phyloP scores from a whole-genome alignment of 2,113 vertebrate species.

The Anseranas semipalmata region DNA sequence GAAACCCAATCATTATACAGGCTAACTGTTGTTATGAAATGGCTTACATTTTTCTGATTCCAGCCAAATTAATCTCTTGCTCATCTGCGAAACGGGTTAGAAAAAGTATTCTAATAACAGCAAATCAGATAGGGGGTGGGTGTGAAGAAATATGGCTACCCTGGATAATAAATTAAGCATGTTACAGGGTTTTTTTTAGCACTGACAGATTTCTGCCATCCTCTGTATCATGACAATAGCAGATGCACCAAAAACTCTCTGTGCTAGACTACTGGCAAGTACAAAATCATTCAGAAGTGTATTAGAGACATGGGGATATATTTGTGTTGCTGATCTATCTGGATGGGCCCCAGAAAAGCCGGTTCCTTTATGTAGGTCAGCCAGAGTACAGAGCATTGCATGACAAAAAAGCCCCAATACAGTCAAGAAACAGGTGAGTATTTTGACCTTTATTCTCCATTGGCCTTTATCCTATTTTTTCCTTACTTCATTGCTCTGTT shows the following conservation, averaged over 20 bases:
- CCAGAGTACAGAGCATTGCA: background rate
- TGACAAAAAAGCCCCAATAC: background rate
- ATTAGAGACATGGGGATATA: background rate
- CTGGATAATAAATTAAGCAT: background rate
- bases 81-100: background rate
- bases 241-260: background rate
- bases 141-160: background rate
- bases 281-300: background rate
- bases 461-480: background rate
- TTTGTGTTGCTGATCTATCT: background rate
- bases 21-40: background rate
- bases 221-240: background rate
- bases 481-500: background rate
- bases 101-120: background rate
- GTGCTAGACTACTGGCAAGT: background rate
- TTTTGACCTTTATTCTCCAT: conserved; percentile 6
- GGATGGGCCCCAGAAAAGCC: background rate
- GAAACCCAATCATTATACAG: background rate
- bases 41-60: background rate
- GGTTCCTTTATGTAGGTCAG: conserved; percentile 4
- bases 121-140: background rate
- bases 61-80: background rate
- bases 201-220: background rate
- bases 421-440: background rate
- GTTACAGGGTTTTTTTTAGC: background rate